Percentiles rank a stretch among this genome's conserved stretches.
Evolutionary conservation across 2,888 invertebrate species (phyloP).

Genomic region (Cerastis rubricosa): DNA sequence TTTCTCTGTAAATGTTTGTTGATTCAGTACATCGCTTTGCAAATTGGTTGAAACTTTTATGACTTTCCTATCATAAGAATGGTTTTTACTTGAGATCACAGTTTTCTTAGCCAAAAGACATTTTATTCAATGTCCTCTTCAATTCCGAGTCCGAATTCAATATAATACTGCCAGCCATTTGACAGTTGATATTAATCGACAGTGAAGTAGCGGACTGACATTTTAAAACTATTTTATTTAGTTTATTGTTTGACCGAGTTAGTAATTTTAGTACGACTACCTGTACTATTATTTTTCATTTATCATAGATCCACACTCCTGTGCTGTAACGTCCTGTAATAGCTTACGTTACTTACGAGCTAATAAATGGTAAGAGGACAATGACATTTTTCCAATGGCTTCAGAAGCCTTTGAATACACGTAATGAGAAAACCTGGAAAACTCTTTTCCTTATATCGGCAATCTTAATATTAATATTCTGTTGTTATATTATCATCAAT

Average conservation of each 20-base stretch:
- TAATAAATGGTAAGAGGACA: constrained; percentile 23
- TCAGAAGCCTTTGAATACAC: constrained; percentile 17
- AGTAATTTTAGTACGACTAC: background rate
- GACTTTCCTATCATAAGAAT: background rate
- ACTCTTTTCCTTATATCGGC: background rate
- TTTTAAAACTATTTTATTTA: background rate
- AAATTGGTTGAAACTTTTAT: background rate
- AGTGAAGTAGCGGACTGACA: background rate
- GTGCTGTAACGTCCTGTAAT: background rate
- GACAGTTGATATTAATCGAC: background rate
- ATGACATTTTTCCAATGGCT: constrained; percentile 14
- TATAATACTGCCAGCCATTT: background rate
- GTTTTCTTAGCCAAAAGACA: background rate
- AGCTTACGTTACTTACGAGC: constrained; percentile 8
- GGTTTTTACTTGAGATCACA: background rate
- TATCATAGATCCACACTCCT: background rate
- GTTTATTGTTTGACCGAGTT: background rate
- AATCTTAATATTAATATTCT: background rate
- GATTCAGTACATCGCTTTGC: background rate
- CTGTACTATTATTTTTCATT: background rate
- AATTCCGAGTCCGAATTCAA: no score
- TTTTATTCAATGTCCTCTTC: background rate
- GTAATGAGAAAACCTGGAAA: constrained; percentile 3
- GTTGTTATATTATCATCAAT: no score
- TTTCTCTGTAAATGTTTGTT: background rate